Evolutionary conservation across 2,113 vertebrate species (phyloP).

Genomic region (Procavia capensis): DNA sequence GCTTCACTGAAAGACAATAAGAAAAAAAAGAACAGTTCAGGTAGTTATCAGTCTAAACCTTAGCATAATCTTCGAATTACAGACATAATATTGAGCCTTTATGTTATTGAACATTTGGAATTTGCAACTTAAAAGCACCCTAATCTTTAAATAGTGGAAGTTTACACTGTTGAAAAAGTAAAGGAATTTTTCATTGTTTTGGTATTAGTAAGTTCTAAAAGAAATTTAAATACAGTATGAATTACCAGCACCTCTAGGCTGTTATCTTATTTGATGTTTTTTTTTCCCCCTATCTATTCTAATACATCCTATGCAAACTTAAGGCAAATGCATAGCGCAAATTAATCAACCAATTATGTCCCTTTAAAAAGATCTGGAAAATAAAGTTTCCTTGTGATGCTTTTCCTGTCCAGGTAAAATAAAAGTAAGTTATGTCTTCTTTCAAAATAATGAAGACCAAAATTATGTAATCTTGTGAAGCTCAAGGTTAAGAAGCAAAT

Average conservation of each 20-base stretch:
- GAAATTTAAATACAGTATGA: not conserved
- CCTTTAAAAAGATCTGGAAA: slow-evolving; percentile 34
- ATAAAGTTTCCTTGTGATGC: slow-evolving; percentile 31
- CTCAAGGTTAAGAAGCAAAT: slow-evolving; percentile 2
- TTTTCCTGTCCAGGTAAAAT: slow-evolving; percentile 50
- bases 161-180: slow-evolving; percentile 15
- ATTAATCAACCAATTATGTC: slow-evolving; percentile 9
- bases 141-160: slow-evolving; percentile 13
- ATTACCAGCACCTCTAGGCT: not conserved
- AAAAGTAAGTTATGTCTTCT: slow-evolving; percentile 10
- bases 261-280: slow-evolving; percentile 11
- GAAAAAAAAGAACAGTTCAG: slow-evolving; percentile 9
- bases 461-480: not conserved
- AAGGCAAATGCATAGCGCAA: not conserved
- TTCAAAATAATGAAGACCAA: not conserved
- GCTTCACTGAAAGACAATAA: not conserved
- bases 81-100: not conserved
- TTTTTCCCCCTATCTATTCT: slow-evolving; percentile 63
- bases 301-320: slow-evolving; percentile 62
- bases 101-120: slow-evolving; percentile 41
- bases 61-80: not conserved
- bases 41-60: not conserved
- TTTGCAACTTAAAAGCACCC: not conserved
- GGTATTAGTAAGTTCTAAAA: slow-evolving; percentile 5
- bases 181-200: not conserved